These are phyloP conservation scores for Epinotia bilunana DNA, from an alignment of 2,888 invertebrate species.

Conservation along the genomic window DNA sequence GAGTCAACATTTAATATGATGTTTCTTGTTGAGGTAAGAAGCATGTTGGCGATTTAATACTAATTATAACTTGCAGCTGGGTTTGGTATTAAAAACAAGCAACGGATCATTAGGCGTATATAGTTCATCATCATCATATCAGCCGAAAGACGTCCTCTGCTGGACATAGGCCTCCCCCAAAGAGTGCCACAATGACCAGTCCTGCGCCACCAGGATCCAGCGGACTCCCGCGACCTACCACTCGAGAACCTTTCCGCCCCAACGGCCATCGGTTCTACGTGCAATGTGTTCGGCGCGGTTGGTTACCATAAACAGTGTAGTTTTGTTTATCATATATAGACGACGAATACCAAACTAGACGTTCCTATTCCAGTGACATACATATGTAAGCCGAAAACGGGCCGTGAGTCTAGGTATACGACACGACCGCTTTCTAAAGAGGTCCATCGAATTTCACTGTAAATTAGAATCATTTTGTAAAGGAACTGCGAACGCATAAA, in stretches of 20 bases:
- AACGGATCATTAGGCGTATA: not conserved
- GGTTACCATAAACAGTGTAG: not conserved
- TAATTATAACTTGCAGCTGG: not conserved
- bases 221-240: too few species aligned
- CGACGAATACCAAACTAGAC: not conserved
- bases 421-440: constrained; percentile 19
- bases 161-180: too few species aligned
- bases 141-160: too few species aligned
- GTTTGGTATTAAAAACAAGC: not conserved
- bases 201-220: too few species aligned
- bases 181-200: too few species aligned
- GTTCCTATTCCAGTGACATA: not conserved
- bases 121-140: not conserved
- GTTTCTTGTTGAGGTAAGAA: constrained; percentile 7
- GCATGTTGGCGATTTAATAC: not conserved
- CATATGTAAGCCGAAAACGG: constrained; percentile 1
- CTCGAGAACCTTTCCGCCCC: too few species aligned
- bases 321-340: not conserved
- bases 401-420: not conserved
- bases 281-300: not conserved
- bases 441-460: constrained; percentile 4
- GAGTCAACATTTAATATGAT: constrained; percentile 4
- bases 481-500: not conserved
- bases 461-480: constrained; percentile 2
- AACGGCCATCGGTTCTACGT: too few species aligned